Conservation (phyloP, 1,140 invertebrate species). For the Papilio helenus region DNA sequence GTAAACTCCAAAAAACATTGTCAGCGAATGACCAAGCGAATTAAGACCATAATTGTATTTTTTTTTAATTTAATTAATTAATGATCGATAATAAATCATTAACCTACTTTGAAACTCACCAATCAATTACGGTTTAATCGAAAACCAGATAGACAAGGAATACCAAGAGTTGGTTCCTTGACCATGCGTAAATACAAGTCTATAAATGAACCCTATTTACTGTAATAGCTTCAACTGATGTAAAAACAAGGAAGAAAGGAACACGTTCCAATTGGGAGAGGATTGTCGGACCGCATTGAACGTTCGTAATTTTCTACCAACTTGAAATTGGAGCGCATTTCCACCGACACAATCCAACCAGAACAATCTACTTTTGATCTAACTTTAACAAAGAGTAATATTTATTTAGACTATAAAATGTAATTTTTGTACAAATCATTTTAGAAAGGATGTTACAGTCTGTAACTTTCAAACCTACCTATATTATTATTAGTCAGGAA, state of each 20-base stretch:
- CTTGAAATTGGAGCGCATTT: background rate
- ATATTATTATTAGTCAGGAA: too few species aligned
- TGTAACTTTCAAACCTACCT: too few species aligned
- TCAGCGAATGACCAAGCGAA: background rate
- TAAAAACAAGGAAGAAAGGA: conserved; percentile 17
- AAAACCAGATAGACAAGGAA: background rate
- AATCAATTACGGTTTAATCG: too few species aligned
- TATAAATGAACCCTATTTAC: conserved; percentile 7
- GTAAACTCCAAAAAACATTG: background rate
- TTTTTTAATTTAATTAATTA: background rate
- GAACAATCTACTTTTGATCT: background rate
- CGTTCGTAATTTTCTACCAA: conserved; percentile 4
- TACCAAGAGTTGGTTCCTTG: background rate
- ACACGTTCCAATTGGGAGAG: conserved; percentile 6
- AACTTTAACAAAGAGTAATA: background rate
- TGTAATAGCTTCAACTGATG: conserved; percentile 1
- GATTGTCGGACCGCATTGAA: background rate
- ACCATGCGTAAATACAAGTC: background rate
- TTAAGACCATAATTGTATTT: too few species aligned
- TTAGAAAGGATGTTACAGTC: too few species aligned
- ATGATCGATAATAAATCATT: background rate
- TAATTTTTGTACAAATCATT: too few species aligned
- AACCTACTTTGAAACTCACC: background rate
- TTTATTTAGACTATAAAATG: background rate
- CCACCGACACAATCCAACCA: background rate